phyloP scores from a whole-genome alignment of 2,888 invertebrate genomes.

The Marronus borbonicus region DNA sequence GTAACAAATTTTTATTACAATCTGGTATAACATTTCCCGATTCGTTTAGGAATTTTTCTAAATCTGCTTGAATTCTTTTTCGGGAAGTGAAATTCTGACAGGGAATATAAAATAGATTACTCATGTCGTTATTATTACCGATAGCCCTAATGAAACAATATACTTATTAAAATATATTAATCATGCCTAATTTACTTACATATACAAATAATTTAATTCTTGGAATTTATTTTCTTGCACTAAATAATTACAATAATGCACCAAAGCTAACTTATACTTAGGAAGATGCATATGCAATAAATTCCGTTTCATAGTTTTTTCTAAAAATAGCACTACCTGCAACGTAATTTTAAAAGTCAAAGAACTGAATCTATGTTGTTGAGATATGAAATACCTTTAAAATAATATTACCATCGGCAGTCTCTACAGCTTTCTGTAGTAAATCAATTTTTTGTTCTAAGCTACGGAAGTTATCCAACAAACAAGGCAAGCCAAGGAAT shows the following conservation, averaged over 20 bases:
- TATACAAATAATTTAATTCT: constrained; percentile 82
- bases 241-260: constrained; percentile 84
- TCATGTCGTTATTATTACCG: constrained; percentile 62
- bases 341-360: constrained; percentile 59
- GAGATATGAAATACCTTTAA: constrained; percentile 72
- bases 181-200: constrained; percentile 73
- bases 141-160: constrained; percentile 62
- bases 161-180: not conserved
- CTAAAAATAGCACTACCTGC: constrained; percentile 83
- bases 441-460: constrained; percentile 81
- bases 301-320: constrained; percentile 80
- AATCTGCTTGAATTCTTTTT: constrained; percentile 57
- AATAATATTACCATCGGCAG: constrained; percentile 86
- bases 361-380: constrained; percentile 37
- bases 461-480: constrained; percentile 68
- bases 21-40: constrained; percentile 59
- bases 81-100: constrained; percentile 60
- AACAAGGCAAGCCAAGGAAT: constrained; percentile 71
- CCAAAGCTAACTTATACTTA: constrained; percentile 80
- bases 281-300: constrained; percentile 81
- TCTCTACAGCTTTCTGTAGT: constrained; percentile 79
- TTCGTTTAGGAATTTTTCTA: constrained; percentile 61
- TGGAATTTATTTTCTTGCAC: constrained; percentile 77
- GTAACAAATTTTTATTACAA: constrained; percentile 60
- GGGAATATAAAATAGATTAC: constrained; percentile 63